Percentiles rank a stretch among this genome's conserved stretches.
phyloP scores from a whole-genome alignment of 1,140 invertebrate species.

The Zaprionus ornatus region DNA sequence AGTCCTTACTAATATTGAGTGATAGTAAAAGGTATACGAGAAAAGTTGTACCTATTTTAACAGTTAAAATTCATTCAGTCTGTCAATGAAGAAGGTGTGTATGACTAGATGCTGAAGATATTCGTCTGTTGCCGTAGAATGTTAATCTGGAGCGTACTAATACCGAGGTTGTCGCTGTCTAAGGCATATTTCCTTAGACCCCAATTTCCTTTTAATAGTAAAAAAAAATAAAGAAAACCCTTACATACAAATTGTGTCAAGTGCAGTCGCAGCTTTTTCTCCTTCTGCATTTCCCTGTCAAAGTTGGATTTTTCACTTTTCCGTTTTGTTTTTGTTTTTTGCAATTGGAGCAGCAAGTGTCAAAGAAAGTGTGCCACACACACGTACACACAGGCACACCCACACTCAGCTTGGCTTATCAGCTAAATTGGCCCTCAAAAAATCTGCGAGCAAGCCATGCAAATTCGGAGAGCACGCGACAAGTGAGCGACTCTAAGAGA shows the following conservation, averaged over 20 bases:
- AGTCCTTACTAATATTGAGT: too few species aligned
- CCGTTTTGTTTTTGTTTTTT: slow-evolving; percentile 14
- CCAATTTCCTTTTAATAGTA: not conserved
- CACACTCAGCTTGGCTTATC: slow-evolving; percentile 20
- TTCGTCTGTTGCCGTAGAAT: not conserved
- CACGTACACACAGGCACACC: not conserved
- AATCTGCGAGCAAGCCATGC: not conserved
- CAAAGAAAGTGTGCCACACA: slow-evolving; percentile 52
- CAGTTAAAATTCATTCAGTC: too few species aligned
- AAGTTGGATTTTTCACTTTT: not conserved
- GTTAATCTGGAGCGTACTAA: too few species aligned
- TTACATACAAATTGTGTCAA: slow-evolving; percentile 3
- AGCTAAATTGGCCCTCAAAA: slow-evolving; percentile 17
- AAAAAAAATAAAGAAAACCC: not conserved
- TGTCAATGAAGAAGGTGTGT: too few species aligned
- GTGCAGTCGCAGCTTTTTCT: not conserved
- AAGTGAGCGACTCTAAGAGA: not conserved
- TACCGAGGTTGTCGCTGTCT: too few species aligned
- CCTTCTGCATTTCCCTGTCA: not conserved
- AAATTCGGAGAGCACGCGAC: not conserved
- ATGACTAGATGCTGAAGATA: not conserved
- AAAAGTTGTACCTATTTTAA: too few species aligned
- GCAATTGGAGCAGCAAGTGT: slow-evolving; percentile 62
- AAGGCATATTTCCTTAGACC: not conserved
- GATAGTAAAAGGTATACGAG: too few species aligned